Percentiles rank a stretch among this genome's conserved stretches.
Conservation (phyloP, 2,888 invertebrate species). For the Gisinianus flammeolus region DNA sequence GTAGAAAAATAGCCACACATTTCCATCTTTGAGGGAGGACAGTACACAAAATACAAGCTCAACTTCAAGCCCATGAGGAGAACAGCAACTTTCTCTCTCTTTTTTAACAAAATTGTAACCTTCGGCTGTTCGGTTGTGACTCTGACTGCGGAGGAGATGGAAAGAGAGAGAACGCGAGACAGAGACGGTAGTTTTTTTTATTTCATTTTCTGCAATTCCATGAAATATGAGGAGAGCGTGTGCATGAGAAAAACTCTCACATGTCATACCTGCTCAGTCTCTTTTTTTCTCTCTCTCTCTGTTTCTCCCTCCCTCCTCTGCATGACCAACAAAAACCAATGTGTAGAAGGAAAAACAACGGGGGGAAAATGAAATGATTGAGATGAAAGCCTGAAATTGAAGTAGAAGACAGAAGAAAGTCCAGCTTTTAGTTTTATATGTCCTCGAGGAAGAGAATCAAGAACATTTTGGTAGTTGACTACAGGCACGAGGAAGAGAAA, state of each 20-base stretch:
- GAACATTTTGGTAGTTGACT: not conserved
- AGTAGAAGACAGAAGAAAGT: not conserved
- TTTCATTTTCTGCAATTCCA: too few species aligned
- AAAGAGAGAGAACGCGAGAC: not conserved
- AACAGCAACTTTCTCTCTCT: not conserved
- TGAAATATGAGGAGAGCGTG: not conserved
- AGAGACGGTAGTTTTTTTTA: too few species aligned
- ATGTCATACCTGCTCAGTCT: not conserved
- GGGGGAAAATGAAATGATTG: conserved; percentile 17
- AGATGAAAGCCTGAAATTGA: not conserved
- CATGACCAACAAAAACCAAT: not conserved
- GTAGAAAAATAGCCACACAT: not conserved
- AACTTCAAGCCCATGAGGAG: too few species aligned
- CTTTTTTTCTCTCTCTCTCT: not conserved
- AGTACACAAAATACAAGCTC: not conserved
- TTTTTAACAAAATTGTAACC: conserved; percentile 4
- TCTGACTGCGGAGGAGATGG: not conserved
- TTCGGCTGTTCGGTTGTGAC: not conserved
- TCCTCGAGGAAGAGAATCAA: not conserved
- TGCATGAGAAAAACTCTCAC: not conserved
- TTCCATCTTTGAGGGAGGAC: not conserved
- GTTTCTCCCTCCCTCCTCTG: not conserved
- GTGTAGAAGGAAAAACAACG: not conserved
- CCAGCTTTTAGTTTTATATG: conserved; percentile 9
- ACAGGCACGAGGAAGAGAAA: not conserved